Conservation (phyloP, 2,888 invertebrate genomes). For the Chrysolina haemoptera region DNA sequence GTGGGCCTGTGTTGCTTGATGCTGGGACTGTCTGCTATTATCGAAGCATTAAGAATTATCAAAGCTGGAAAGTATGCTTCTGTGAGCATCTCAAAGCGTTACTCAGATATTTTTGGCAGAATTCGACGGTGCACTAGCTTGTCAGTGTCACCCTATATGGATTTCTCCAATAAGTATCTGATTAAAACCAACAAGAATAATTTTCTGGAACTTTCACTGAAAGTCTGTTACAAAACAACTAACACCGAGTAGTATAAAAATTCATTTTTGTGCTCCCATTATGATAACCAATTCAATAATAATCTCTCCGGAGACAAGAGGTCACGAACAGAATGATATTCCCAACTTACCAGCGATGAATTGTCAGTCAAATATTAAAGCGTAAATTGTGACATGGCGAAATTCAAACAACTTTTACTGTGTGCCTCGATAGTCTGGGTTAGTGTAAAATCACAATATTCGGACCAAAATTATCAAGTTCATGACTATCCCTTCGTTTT, state of each 20-base stretch:
- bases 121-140: no score
- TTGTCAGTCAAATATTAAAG: not conserved
- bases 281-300: not conserved
- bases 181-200: no score
- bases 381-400: conserved; percentile 10
- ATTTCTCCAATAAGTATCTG: no score
- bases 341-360: not conserved
- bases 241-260: not conserved
- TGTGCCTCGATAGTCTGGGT: not conserved
- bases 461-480: not conserved
- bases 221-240: no score
- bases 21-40: no score
- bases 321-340: conserved; percentile 17
- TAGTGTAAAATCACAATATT: not conserved
- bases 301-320: not conserved
- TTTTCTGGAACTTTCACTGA: no score
- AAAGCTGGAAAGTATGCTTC: no score
- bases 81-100: no score
- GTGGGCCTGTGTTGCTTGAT: no score
- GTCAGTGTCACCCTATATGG: no score
- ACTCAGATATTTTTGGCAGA: no score
- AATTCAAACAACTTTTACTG: not conserved
- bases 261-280: not conserved
- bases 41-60: no score
- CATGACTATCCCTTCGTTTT: not conserved